Base-by-base conservation (phyloP, 1,140 invertebrate genomes). In the Drosophila nigromelanica region DNA sequence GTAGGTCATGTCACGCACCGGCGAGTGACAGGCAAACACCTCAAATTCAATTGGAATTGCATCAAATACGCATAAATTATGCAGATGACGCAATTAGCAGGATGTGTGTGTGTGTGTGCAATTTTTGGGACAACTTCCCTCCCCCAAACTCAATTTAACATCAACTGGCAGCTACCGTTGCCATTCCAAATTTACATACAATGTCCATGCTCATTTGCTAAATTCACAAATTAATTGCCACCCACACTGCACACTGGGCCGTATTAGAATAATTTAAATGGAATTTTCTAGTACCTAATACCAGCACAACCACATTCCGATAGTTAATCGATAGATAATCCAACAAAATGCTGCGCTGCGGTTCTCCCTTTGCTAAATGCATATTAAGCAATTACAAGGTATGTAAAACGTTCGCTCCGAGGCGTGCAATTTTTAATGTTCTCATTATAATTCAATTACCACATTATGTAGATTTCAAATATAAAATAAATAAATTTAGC, bases 11-110 rank as follows among this genome's bases (percentile, higher is more conserved):
- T 12, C 59, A 10, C 33, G 7, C 33, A 8, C 8, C 8, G 27
- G 27, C 27, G 27, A 50, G 15, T 61, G 35, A 35, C 11, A 37
- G 43, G 62, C 55, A 37, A 67, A 71, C 75, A 89, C 76, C 83
- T 89, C 76, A 72, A 89, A 89, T 89, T 67, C 75, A 87, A 89
- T 89, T 68, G 54, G 45, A 82, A 89, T 87, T 76, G 78, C 75
- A 87, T 82, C 52, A 59, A 64, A 61, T 71, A 61, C 56, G 70
- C 68, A 89, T 87, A 87, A 87, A 87, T 87, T 87, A 87, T 87
- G 82, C 76, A 87, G 87, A 87, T 87, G 71, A 79, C 89, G 83
- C 79, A 87, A 87, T 87, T 87, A 89, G 75, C 72, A 67, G 51
- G 12, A 63, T 35, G 33, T 8, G 7, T 35, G 7, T 33, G 7